Base-by-base conservation (phyloP, 2,797 vertebrate genomes). In the Pipistrellus kuhlii region DNA sequence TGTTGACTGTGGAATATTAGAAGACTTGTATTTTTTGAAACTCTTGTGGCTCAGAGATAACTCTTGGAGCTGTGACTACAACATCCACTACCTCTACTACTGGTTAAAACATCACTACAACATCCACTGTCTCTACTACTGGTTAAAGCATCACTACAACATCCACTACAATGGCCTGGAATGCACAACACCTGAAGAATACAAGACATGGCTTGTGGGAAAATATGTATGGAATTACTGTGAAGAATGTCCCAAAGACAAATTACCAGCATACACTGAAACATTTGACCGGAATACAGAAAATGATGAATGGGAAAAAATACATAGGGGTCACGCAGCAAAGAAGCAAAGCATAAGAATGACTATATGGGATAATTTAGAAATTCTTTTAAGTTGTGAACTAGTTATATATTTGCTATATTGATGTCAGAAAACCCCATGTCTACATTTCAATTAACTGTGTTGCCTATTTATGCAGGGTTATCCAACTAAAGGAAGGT, bases 141-240 rank as follows among this genome's bases (percentile, higher is more conserved):
- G 38, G 38, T 38, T 38, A 38, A 38, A 38, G 46, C 46, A 48
- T 6, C 46, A 48, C 11, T 48, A 48, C 46, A 48, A 48, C 46
- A 99, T 99, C 82, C 97, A 98, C 84, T 98, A 99, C 97, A 98
- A 97, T 0, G 99, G 99, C 78, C 98, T 99, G 88, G 98, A 98
- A 94, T 99, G 99, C 97, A 98, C 98, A 82, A 98, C 88, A 23
- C 99, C 99, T 0, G 97, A 97, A 55, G 99, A 99, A 97, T 99
- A 99, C 98, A 98, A 97, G 95, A 99, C 99, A 69, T 99, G 99
- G 99, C 97, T 98, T 3, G 99, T 99, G 3, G 99, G 99, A 88
- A 99, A 99, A 69, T 99, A 99, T 0, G 98, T 99, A 83, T 98
- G 99, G 96, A 99, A 99, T 97, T 99, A 99, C 97, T 99, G 99